Evolutionary conservation across 2,888 invertebrate species (phyloP), one percentile per base, ranked within the genome.

Genomic region (Rhorus exstirpatorius): DNA sequence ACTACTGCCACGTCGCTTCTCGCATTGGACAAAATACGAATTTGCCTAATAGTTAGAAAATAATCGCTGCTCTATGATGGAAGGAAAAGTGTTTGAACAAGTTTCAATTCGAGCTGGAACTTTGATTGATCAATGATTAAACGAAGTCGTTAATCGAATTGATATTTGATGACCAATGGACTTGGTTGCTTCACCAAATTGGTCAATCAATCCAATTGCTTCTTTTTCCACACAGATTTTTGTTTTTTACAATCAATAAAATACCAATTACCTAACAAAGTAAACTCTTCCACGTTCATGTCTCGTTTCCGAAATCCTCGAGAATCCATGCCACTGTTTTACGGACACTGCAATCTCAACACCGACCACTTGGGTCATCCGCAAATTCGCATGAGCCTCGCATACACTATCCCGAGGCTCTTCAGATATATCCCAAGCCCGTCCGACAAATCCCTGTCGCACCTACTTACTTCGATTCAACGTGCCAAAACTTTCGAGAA

Each of bases 401-500:
- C 77, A 51, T 14, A 49, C 46, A 51, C 67, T 10, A 1, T 8
- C 24, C 12, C 24, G 19, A 26, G 1, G 41, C 55, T 26, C 53
- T 53, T 65, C 14, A 60, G 77, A 46, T 71, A 51, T 71, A 58
- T 44, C 41, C 67, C 46, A 60, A 74, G 24, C 67, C 60, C 61
- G 81, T 77, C 76, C 35, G 81, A 81, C 72, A 77, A 81, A 72
- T 72, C 77, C 67, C 77, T 63, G 77, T 55, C 77, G 61, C 68
- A 77, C 55, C 81, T 77, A 81, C 81, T 77, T 72, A 77, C 77
- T 81, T 51, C 51, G 72, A 26, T 51, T 72, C 81, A 61, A 81
- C 72, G 77, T 81, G 77, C 77, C 77, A 78, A 81, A 81, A 81
- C 81, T 81, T 81, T 49, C 49, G 67, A 68, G 53, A 60, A 61